phyloP scores from a whole-genome alignment of 2,888 invertebrate species.

The Drosophila longiperda region DNA sequence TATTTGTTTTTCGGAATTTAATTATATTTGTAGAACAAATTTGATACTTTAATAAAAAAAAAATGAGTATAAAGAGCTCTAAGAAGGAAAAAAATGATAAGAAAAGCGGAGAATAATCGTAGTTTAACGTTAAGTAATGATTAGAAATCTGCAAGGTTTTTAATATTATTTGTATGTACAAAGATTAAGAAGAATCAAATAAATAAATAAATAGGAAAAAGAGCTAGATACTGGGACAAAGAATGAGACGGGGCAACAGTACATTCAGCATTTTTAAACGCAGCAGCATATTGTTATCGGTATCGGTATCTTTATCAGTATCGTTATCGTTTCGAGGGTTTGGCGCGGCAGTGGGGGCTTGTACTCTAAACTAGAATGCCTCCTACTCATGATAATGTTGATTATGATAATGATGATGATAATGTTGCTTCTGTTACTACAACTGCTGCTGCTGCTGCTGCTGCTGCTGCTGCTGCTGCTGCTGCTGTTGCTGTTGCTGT shows the following conservation, averaged over 20 bases:
- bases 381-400: neutral
- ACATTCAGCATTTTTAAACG: constrained; percentile 15
- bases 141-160: constrained; percentile 12
- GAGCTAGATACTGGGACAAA: constrained; percentile 12
- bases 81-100: neutral
- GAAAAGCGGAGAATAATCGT: constrained; percentile 2
- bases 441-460: constrained; percentile 15
- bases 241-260: constrained; percentile 35
- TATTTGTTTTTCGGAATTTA: neutral
- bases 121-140: neutral
- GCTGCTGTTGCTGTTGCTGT: constrained; percentile 7
- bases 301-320: constrained; percentile 24
- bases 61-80: neutral
- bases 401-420: neutral
- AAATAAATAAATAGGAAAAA: constrained; percentile 7
- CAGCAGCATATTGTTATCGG: constrained; percentile 30
- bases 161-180: neutral
- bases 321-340: neutral
- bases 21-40: neutral
- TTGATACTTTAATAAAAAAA: neutral
- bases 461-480: neutral
- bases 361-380: constrained; percentile 2
- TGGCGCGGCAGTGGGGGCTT: neutral
- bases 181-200: constrained; percentile 3
- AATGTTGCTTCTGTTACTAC: neutral